A percentile compares a stretch with the other conserved stretches of the same genome.
These are phyloP conservation scores for Ammodytes marinus DNA, from an alignment of 2,113 vertebrate genomes.

Conservation along the genomic window DNA sequence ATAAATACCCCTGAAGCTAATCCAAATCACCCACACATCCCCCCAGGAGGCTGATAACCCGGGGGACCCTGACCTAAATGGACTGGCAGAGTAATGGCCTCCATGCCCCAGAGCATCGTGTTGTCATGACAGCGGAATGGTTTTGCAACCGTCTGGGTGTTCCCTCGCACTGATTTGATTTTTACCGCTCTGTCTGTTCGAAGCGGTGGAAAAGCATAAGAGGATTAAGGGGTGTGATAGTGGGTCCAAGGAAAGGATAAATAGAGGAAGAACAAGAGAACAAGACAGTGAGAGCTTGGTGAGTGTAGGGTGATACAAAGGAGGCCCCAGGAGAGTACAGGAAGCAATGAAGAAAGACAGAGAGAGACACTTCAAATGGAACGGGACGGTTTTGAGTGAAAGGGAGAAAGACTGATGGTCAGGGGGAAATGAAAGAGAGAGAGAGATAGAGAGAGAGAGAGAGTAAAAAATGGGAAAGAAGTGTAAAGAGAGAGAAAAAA, in stretches of 20 bases:
- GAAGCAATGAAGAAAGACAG: conserved; percentile 7
- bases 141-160: conserved; percentile 29
- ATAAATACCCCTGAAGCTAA: conserved; percentile 32
- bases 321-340: conserved; percentile 1
- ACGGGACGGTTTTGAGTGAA: conserved; percentile 43
- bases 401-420: conserved; percentile 44
- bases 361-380: conserved; percentile 28
- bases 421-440: conserved; percentile 13
- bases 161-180: conserved; percentile 35
- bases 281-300: neutral
- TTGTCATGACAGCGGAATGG: conserved; percentile 57
- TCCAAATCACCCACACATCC: conserved; percentile 5
- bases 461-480: conserved; percentile 43
- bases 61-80: conserved; percentile 63
- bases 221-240: conserved; percentile 14
- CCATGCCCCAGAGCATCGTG: conserved; percentile 60
- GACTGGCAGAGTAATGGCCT: conserved; percentile 52
- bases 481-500: conserved; percentile 64
- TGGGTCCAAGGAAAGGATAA: neutral
- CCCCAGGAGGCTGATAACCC: conserved; percentile 30
- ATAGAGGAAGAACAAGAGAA: neutral
- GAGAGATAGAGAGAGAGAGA: conserved; percentile 59
- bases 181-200: conserved; percentile 13
- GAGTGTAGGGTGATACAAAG: neutral
- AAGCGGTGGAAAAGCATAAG: conserved; percentile 4